Evolutionary conservation across 2,797 vertebrate species (phyloP).

Genomic region (Lates japonicus): DNA sequence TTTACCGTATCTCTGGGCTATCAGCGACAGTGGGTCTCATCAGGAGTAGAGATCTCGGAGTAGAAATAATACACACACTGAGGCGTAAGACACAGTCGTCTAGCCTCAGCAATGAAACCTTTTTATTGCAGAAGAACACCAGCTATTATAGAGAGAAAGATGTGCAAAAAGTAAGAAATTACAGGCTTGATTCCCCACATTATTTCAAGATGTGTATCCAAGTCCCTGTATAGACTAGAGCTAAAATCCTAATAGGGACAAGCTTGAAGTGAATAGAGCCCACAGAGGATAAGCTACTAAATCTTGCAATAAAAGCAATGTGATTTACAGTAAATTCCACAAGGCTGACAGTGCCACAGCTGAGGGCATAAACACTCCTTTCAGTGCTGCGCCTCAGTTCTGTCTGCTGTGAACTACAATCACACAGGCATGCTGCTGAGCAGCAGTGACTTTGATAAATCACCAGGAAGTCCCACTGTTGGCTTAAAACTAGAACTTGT

Average conservation of each 20-base stretch:
- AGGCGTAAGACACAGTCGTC: constrained; percentile 77
- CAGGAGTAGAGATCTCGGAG: constrained; percentile 83
- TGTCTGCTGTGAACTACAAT: constrained; percentile 98
- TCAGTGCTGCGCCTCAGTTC: constrained; percentile 94
- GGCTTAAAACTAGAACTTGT: constrained; percentile 99
- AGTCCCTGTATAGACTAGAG: constrained; percentile 94
- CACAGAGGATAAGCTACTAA: constrained; percentile 99
- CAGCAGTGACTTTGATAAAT: constrained; percentile 99
- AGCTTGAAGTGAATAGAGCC: constrained; percentile 99
- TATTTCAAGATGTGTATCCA: constrained; percentile 97
- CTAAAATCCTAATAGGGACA: constrained; percentile 99
- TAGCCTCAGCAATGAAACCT: constrained; percentile 89
- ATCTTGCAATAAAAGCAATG: constrained; percentile 99
- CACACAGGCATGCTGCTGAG: constrained; percentile 95
- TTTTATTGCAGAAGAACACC: constrained; percentile 90
- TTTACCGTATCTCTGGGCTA: constrained; percentile 48
- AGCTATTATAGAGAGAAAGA: constrained; percentile 73
- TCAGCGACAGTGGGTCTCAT: constrained; percentile 51
- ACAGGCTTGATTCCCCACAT: constrained; percentile 94
- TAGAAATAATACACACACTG: constrained; percentile 89
- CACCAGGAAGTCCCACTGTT: constrained; percentile 99
- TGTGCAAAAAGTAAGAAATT: constrained; percentile 92
- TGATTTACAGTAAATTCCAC: constrained; percentile 99
- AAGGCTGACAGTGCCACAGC: constrained; percentile 99
- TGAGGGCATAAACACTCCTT: constrained; percentile 99